Evolutionary conservation across 2,797 vertebrate species (phyloP), one percentile per base, ranked within the genome.

Genomic region (Nannoperca obscura): DNA sequence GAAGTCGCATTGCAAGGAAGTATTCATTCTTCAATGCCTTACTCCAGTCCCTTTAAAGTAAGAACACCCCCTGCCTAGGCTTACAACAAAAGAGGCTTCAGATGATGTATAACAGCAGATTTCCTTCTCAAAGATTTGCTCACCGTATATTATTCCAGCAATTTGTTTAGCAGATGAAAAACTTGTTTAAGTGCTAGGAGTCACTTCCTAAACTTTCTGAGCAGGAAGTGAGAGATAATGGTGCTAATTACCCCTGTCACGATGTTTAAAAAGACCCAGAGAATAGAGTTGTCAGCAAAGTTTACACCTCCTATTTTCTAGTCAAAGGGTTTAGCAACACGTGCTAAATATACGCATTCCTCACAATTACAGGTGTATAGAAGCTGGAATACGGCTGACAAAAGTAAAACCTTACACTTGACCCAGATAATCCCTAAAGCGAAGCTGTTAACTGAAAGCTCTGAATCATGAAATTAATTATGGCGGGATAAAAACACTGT

Each of bases 401-500:
- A 75, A 86, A 86, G 78, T 44, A 65, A 89, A 87, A 87, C 58
- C 68, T 80, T 66, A 74, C 68, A 84, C 78, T 64, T 87, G 70
- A 85, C 65, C 75, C 83, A 70, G 68, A 87, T 88, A 83, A 89
- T 89, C 81, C 83, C 79, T 59, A 68, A 75, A 88, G 84, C 54
- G 11, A 84, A 58, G 74, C 76, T 64, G 77, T 71, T 72, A 83
- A 88, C 74, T 63, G 80, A 87, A 89, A 87, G 82, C 87, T 88
- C 67, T 88, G 77, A 85, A 83, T 92, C 89, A 76, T 82, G 82
- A 91, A 90, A 87, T 92, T 86, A 89, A 93, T 93, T 85, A 88
- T 82, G 60, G 77, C 2, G 3, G 65, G 63, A 85, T 76, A 84
- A 88, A 90, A 90, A 82, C 80, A 77, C 75, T 73, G 87, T 81